Base-by-base conservation (phyloP, 2,888 invertebrate genomes). In the Sarcophaga subvicina region DNA sequence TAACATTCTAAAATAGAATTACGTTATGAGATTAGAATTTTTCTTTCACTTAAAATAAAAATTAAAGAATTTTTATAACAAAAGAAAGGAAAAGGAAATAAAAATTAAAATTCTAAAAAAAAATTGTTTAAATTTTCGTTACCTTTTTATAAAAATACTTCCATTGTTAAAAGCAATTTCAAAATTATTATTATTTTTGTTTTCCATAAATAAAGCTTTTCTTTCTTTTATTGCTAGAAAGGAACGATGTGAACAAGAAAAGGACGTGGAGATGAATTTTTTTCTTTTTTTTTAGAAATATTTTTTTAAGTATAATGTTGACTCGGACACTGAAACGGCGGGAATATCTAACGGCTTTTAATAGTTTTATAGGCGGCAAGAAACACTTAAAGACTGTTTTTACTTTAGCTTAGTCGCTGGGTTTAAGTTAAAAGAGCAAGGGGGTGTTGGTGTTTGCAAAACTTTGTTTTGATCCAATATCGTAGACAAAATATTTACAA, bases 151-250 rank as follows among this genome's bases (percentile, higher is more conserved):
- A 92, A 93, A 93, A 90, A 93, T 92, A 93, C 91, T 92, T 90
- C 92, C 93, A 91, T 93, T 93, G 91, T 93, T 93, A 91, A 93
- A 91, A 89, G 93, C 93, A 91, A 93, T 93, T 91, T 93, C 93
- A 90, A 93, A 91, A 90, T 92, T 92, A 90, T 91, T 92, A 90
- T 93, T 93, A 90, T 91, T 93, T 93, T 92, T 91, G 90, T 93
- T 93, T 92, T 93, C 93, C 93, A 93, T 93, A 93, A 91, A 93
- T 93, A 91, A 89, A 89, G 90, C 73, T 89, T 91, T 90, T 89
- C 10, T 76, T 83, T 80, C 77, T 81, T 6, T 54, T 22, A 27
- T n/a, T 54, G 60, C 20, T 45, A 27, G 4, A 25, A 25, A 37
- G 37, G 37, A 37, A 37, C 37, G 37, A 10, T 37, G 62, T 17